A percentile compares a stretch with the other conserved stretches of the same genome.
Conservation (phyloP, 2,797 vertebrate species). For the Alectoris magna region DNA sequence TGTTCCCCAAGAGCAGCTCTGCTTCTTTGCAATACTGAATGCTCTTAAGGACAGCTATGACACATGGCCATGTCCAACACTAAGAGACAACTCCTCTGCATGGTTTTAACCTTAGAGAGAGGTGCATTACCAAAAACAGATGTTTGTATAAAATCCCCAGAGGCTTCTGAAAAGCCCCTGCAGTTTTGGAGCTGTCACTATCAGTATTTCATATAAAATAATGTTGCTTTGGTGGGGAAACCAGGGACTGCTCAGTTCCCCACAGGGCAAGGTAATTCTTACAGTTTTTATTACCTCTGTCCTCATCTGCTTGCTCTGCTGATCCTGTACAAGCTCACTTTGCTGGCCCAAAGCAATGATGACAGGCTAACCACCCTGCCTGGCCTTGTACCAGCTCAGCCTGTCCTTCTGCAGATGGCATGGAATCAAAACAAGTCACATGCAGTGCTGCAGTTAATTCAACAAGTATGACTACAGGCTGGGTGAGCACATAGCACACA, state of each 20-base stretch:
- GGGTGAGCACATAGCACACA: not conserved
- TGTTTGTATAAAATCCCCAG: slow-evolving; percentile 10
- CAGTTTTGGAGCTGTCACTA: slow-evolving; percentile 10
- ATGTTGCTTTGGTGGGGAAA: not conserved
- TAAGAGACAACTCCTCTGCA: not conserved
- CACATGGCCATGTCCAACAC: not conserved
- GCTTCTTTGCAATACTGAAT: too few species aligned
- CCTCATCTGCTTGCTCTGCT: slow-evolving; percentile 11
- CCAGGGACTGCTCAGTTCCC: slow-evolving; percentile 13
- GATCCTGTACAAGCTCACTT: slow-evolving; percentile 6
- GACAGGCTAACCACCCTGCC: not conserved
- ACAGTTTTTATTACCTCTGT: not conserved
- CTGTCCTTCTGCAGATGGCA: not conserved
- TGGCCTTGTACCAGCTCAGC: slow-evolving; percentile 26
- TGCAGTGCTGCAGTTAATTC: not conserved
- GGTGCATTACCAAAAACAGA: slow-evolving; percentile 40
- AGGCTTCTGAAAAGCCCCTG: slow-evolving; percentile 48
- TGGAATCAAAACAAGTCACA: not conserved
- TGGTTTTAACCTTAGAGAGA: not conserved
- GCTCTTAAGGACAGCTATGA: not conserved
- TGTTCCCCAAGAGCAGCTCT: too few species aligned
- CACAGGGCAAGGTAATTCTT: not conserved
- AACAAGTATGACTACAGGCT: not conserved
- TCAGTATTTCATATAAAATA: slow-evolving; percentile 21
- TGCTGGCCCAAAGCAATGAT: not conserved